Conservation (phyloP, 2,113 vertebrate genomes). For the Microcebus lehilahytsara region DNA sequence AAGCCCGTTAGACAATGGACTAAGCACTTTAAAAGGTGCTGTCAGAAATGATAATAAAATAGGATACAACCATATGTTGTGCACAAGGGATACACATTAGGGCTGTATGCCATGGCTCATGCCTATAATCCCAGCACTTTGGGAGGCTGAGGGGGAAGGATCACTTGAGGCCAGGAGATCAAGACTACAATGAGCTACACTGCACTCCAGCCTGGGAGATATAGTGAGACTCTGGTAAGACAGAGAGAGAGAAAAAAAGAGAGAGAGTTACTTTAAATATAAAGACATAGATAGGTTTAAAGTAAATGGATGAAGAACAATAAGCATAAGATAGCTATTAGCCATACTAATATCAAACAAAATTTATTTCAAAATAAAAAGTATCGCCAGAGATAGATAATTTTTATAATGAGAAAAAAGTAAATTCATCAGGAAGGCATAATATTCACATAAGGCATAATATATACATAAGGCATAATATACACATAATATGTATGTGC, state of each 20-base stretch:
- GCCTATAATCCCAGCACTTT: not conserved
- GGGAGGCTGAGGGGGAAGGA: not conserved
- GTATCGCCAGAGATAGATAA: not conserved
- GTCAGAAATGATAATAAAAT: not conserved
- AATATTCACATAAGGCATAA: not conserved
- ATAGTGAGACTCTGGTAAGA: not conserved
- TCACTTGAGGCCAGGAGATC: not conserved
- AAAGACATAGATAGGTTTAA: not conserved
- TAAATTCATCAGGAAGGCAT: slow-evolving; percentile 2
- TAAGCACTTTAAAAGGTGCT: not conserved
- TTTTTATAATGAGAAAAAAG: not conserved
- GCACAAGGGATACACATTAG: not conserved
- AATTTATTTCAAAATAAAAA: not conserved
- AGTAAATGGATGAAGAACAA: not conserved
- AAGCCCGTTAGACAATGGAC: not conserved
- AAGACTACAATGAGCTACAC: not conserved
- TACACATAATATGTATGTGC: not conserved
- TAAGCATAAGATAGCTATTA: not conserved
- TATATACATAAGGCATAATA: not conserved
- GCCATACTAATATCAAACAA: not conserved
- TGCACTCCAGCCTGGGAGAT: not conserved
- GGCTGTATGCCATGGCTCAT: not conserved
- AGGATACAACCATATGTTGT: not conserved
- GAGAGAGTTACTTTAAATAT: not conserved
- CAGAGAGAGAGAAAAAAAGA: too few relatives aligned